Evolutionary conservation across 1,140 invertebrate species (phyloP).

Genomic region (Psix sp.): DNA sequence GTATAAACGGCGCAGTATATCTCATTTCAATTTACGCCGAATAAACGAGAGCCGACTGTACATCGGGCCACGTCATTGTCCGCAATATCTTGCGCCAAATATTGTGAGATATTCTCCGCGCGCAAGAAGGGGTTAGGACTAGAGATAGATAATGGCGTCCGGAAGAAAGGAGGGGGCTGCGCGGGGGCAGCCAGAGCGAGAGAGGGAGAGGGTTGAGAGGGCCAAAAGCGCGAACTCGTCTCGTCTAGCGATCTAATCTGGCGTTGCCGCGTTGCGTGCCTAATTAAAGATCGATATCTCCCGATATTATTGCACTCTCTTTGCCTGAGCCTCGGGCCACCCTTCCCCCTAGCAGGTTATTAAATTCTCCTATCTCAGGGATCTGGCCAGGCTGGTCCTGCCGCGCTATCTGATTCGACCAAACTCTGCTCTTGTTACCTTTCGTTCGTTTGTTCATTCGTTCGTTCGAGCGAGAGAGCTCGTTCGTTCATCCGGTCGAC

Average conservation of each 20-base stretch:
- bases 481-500: slow-evolving; percentile 45
- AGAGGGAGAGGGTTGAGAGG: slow-evolving; percentile 12
- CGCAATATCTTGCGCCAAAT: slow-evolving; percentile 31
- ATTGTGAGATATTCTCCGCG: slow-evolving; percentile 22
- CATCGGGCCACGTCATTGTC: slow-evolving; percentile 22
- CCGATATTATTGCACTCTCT: slow-evolving; percentile 75
- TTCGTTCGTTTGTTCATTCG: slow-evolving; percentile 51
- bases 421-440: slow-evolving; percentile 72
- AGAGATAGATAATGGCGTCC: slow-evolving; percentile 41
- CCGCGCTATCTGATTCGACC: slow-evolving; percentile 72
- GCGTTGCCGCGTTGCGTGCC: slow-evolving; percentile 75
- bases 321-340: slow-evolving; percentile 48
- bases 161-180: slow-evolving; percentile 32
- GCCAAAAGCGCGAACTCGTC: slow-evolving; percentile 51
- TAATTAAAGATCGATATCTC: slow-evolving; percentile 78
- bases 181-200: slow-evolving; percentile 22
- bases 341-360: slow-evolving; percentile 73
- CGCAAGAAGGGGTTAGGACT: slow-evolving; percentile 32
- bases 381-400: slow-evolving; percentile 74
- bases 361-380: slow-evolving; percentile 76
- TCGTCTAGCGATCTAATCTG: slow-evolving; percentile 76
- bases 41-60: slow-evolving; percentile 28
- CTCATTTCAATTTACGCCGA: slow-evolving; percentile 42
- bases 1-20: slow-evolving; percentile 1
- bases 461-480: slow-evolving; percentile 42